Evolutionary conservation across 2,888 invertebrate species (phyloP).

Genomic region (Cephus nigrinus): DNA sequence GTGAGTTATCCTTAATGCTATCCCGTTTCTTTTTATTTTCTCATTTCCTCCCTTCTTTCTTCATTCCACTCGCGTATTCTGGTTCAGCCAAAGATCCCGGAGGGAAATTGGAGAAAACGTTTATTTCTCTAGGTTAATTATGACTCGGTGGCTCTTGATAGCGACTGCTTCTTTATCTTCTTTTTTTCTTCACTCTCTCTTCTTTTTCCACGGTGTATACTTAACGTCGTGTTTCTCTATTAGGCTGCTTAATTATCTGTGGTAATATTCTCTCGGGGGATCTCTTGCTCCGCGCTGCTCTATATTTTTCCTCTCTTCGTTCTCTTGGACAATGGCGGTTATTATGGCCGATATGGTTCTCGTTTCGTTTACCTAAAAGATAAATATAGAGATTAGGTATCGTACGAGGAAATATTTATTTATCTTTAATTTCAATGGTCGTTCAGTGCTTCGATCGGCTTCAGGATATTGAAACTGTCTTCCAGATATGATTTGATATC

Average conservation of each 20-base stretch:
- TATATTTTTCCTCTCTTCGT: too few relatives aligned
- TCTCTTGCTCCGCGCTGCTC: background rate
- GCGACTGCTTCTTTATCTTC: background rate
- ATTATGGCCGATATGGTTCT: background rate
- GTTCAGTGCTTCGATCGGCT: too few relatives aligned
- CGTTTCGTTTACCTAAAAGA: background rate
- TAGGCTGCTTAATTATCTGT: background rate
- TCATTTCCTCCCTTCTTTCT: background rate
- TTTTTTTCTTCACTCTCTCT: background rate
- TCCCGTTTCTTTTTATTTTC: background rate
- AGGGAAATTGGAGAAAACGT: background rate
- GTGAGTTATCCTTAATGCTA: background rate
- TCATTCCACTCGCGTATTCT: background rate
- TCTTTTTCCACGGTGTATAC: background rate
- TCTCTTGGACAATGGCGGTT: too few relatives aligned
- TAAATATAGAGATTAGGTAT: background rate
- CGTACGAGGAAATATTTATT: too few relatives aligned
- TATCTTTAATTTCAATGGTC: too few relatives aligned
- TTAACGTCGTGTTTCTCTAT: background rate
- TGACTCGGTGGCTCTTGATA: background rate
- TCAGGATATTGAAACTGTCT: too few relatives aligned
- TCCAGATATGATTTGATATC: too few relatives aligned
- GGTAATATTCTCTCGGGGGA: background rate
- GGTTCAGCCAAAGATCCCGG: background rate
- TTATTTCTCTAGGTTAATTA: background rate